Evolutionary conservation across 2,797 vertebrate genomes (phyloP).

Genomic region (Epinephelus awoara): DNA sequence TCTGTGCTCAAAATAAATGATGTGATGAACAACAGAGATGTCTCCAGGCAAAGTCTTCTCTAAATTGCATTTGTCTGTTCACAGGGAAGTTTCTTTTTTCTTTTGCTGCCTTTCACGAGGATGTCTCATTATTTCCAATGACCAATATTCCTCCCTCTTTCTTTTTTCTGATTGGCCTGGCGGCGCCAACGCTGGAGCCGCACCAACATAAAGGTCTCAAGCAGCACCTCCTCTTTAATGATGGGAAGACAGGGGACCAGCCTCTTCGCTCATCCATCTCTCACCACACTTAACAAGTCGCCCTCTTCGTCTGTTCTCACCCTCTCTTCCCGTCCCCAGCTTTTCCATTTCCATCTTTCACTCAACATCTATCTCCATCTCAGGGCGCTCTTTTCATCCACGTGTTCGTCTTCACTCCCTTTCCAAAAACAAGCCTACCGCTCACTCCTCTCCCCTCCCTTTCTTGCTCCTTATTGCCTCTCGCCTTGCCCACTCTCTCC

Average conservation of each 20-base stretch:
- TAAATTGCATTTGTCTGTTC: constrained; percentile 57
- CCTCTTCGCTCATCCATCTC: constrained; percentile 56
- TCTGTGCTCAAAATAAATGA: constrained; percentile 47
- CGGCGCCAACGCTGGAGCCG: constrained; percentile 54
- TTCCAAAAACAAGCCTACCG: constrained; percentile 29
- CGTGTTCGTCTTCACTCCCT: constrained; percentile 33
- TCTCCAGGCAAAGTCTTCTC: constrained; percentile 51
- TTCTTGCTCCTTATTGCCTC: constrained; percentile 22
- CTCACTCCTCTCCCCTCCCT: constrained; percentile 20
- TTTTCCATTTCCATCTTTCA: constrained; percentile 55
- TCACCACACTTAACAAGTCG: constrained; percentile 37
- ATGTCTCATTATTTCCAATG: constrained; percentile 70
- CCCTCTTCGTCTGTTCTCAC: constrained; percentile 50
- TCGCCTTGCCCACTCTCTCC: constrained; percentile 23
- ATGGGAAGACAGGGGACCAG: constrained; percentile 49
- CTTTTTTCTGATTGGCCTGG: constrained; percentile 48
- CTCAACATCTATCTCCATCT: constrained; percentile 57
- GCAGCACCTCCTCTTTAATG: constrained; percentile 57
- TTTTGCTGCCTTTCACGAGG: constrained; percentile 40
- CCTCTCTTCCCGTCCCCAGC: constrained; percentile 23
- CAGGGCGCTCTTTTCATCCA: constrained; percentile 30
- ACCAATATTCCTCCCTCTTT: constrained; percentile 39
- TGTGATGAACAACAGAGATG: constrained; percentile 59
- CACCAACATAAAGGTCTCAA: constrained; percentile 60
- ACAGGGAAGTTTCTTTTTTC: constrained; percentile 52